These are phyloP conservation scores for Chelon labrosus DNA, from an alignment of 2,797 vertebrate genomes.

Conservation along the genomic window DNA sequence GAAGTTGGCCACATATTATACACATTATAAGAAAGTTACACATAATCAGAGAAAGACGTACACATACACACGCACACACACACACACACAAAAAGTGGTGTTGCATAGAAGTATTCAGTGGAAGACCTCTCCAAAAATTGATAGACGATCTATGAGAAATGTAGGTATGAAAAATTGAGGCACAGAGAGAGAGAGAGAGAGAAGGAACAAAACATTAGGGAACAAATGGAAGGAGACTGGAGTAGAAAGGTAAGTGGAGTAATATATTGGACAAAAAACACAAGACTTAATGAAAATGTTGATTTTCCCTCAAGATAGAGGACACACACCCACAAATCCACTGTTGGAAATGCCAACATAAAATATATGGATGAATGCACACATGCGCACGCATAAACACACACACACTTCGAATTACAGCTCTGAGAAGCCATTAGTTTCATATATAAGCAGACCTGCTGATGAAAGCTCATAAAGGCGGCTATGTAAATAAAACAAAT, in stretches of 20 bases:
- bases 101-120: slow-evolving; percentile 2
- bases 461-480: slow-evolving; percentile 83
- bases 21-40: slow-evolving; percentile 10
- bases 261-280: slow-evolving; percentile 55
- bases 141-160: slow-evolving; percentile 62
- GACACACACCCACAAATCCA: slow-evolving; percentile 43
- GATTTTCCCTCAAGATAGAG: slow-evolving; percentile 55
- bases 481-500: slow-evolving; percentile 86
- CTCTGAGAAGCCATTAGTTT: slow-evolving; percentile 78
- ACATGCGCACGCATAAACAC: slow-evolving; percentile 44
- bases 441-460: slow-evolving; percentile 78
- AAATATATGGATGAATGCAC: slow-evolving; percentile 71
- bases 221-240: slow-evolving; percentile 1
- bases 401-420: slow-evolving; percentile 63
- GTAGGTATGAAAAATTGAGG: slow-evolving; percentile 51
- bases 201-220: neutral
- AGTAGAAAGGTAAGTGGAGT: slow-evolving; percentile 33
- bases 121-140: slow-evolving; percentile 21
- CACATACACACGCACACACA: slow-evolving; percentile 3
- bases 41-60: slow-evolving; percentile 5
- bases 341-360: slow-evolving; percentile 60
- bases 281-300: slow-evolving; percentile 65
- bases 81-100: neutral
- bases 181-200: slow-evolving; percentile 5
- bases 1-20: neutral